Evolutionary conservation across 2,888 invertebrate genomes (phyloP).

Genomic region (Epistrophella euchroma): DNA sequence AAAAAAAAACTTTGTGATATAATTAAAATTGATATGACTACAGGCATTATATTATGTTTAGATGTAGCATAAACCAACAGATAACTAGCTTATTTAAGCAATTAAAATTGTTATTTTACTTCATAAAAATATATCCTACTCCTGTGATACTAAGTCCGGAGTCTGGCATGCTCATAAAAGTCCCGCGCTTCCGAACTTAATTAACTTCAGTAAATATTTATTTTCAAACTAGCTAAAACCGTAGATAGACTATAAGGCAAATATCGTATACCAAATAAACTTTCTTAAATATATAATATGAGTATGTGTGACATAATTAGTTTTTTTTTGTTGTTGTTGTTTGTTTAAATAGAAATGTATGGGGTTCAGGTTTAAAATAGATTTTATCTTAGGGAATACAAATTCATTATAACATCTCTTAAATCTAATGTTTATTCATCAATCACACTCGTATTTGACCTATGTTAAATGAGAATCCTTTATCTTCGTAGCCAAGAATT

Average conservation of each 20-base stretch:
- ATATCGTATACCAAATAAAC: not conserved
- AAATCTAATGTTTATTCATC: not conserved
- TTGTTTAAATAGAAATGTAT: not conserved
- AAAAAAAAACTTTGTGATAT: not conserved
- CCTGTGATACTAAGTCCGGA: too few relatives aligned
- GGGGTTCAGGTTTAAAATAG: not conserved
- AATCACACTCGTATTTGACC: not conserved
- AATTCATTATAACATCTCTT: not conserved
- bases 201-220: conserved; percentile 3
- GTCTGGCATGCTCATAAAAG: not conserved
- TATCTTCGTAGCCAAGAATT: not conserved
- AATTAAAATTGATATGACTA: not conserved
- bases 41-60: not conserved
- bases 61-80: not conserved
- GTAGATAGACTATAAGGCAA: not conserved
- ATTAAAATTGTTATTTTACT: not conserved
- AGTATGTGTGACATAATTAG: not conserved
- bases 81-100: not conserved
- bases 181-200: conserved; percentile 6
- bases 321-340: not conserved
- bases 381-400: not conserved
- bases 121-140: not conserved
- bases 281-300: not conserved
- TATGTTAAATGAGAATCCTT: not conserved
- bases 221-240: not conserved